A percentile compares a stretch with the other conserved stretches of the same genome.
Evolutionary conservation across 2,113 vertebrate species (phyloP).

Genomic region (Daphoenositta chrysoptera): DNA sequence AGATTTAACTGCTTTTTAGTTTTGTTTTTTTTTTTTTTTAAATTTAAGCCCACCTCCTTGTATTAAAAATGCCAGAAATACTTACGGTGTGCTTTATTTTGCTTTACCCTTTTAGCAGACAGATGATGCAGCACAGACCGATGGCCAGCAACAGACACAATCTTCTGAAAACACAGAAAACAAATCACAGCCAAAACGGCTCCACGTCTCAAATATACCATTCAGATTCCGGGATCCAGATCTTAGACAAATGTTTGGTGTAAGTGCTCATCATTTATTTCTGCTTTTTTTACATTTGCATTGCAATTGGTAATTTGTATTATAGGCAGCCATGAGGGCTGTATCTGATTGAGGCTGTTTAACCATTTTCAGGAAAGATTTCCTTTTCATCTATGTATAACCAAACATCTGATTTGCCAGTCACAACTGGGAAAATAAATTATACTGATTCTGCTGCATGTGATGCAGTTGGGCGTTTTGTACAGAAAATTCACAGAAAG

Average conservation of each 20-base stretch:
- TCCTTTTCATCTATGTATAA: neutral
- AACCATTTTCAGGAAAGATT: neutral
- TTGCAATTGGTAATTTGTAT: neutral
- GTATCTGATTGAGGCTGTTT: neutral
- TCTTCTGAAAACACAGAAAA: conserved; percentile 90
- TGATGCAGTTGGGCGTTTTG: neutral
- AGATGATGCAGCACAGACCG: conserved; percentile 89
- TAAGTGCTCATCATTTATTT: conserved; percentile 68
- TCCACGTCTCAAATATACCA: conserved; percentile 97
- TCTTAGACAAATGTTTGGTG: conserved; percentile 98
- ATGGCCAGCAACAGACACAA: conserved; percentile 89
- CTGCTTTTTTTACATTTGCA: neutral
- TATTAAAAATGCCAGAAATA: neutral
- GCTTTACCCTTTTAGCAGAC: conserved; percentile 82
- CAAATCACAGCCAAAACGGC: conserved; percentile 94
- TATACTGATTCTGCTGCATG: neutral
- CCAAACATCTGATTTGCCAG: neutral
- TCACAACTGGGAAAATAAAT: neutral
- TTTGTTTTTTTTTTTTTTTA: neutral
- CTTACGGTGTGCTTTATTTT: conserved; percentile 4
- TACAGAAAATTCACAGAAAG: neutral
- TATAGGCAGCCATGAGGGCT: fast-evolving
- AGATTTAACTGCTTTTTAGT: neutral
- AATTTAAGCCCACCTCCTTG: neutral
- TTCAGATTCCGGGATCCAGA: conserved; percentile 97